Percentiles rank a stretch among this genome's conserved stretches.
phyloP scores from a whole-genome alignment of 2,888 invertebrate species.

The Maniola hyperantus region DNA sequence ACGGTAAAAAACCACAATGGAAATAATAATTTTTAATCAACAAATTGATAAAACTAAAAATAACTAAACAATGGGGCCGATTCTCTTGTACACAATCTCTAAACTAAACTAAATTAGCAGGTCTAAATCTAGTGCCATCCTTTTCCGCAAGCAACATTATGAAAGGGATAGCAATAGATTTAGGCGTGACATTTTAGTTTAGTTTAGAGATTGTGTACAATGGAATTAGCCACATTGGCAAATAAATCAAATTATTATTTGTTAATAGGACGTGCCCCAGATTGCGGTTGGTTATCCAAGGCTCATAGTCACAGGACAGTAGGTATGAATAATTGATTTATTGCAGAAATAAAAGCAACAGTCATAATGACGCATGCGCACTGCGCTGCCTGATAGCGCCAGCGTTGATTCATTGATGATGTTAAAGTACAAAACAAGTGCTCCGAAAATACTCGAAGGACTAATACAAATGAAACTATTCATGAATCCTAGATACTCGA shows the following conservation, averaged over 20 bases:
- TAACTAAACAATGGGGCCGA: conserved; percentile 28
- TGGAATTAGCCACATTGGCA: no score
- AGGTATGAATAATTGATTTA: conserved; percentile 21
- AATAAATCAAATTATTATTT: conserved; percentile 28
- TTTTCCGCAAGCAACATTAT: no score
- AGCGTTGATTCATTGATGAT: conserved; percentile 12
- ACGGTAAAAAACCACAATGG: background rate
- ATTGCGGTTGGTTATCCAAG: conserved; percentile 36
- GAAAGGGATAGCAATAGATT: no score
- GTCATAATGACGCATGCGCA: conserved; percentile 30
- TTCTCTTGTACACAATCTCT: no score
- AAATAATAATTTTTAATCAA: background rate
- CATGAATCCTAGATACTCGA: no score
- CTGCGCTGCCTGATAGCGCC: conserved; percentile 20
- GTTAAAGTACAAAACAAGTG: background rate
- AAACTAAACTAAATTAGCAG: no score
- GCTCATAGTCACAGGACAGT: conserved; percentile 23
- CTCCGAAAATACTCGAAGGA: conserved; percentile 10
- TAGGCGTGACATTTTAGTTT: no score
- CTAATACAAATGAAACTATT: background rate
- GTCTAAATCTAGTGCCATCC: no score
- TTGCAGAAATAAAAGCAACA: conserved; percentile 26
- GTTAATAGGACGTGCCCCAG: conserved; percentile 33
- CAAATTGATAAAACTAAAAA: conserved; percentile 24
- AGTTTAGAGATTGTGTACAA: no score